Base-by-base conservation (phyloP, 2,888 invertebrate genomes). In the Eristalis pertinax region DNA sequence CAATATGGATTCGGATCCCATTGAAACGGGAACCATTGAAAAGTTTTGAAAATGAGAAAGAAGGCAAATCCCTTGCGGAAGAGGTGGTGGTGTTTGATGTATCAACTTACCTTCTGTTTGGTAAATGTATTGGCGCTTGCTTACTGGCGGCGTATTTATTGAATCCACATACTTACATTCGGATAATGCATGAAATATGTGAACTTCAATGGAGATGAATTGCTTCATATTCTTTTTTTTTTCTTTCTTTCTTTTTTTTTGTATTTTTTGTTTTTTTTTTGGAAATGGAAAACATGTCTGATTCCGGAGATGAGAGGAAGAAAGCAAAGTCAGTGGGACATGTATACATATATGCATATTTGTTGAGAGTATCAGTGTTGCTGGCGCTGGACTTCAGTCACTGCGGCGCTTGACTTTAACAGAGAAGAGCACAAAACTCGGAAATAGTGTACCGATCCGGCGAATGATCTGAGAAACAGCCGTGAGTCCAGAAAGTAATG, bases 161-260 rank as follows among this genome's bases (percentile, higher is more conserved):
- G 72, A 63, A 68, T 85, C 84, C 84, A 85, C 50, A 68, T 81
- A 81, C 84, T 85, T 85, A 85, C 80, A 73, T 68, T 70, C 68
- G 72, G 84, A 81, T 35, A 73, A 43, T 76, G 84, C 84, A 85
- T 85, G 84, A 81, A 85, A 85, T n/a, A 75, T 75, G 60, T 74
- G 79, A 84, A 84, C 43, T 26, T 63, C 65, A 78, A 43, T 74
- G 78, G 67, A 69, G 32, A 50, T 68, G 72, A 78, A 69, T 64
- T 65, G 35, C 29, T 19, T 77, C 72, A 29, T 1, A 15, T 29
- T 60, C 19, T 22, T 68, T 50, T 35, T 13, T 43, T 41, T 58
- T n/a, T n/a, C 13, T 63, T 32, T 60, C 24, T 24, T 60, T 60
- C 24, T 19, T 63, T 32, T 60, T 60, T 24, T 60, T 60, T 10